Evolutionary conservation across 2,797 vertebrate species (phyloP).

Genomic region (Sebastes vulpes): DNA sequence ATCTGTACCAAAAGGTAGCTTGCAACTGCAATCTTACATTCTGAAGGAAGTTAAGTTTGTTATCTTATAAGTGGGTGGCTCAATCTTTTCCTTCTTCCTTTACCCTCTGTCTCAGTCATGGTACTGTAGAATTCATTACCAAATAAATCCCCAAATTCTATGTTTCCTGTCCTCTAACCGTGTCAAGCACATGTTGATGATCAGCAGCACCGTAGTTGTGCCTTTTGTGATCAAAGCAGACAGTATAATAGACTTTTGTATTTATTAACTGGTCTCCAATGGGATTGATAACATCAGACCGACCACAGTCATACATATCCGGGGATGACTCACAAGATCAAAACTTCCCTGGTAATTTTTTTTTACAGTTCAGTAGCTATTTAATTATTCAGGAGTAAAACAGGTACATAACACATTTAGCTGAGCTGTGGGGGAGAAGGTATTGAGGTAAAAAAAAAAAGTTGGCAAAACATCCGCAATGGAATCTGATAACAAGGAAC

Average conservation of each 20-base stretch:
- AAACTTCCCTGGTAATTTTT: background rate
- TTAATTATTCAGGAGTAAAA: background rate
- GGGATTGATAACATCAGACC: background rate
- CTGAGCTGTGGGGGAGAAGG: background rate
- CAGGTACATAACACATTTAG: background rate
- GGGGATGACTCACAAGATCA: conserved; percentile 8
- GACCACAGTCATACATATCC: background rate
- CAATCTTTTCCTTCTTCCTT: background rate
- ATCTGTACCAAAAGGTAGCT: too few species aligned
- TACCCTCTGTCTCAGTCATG: background rate
- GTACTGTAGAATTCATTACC: background rate
- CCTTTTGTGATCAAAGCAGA: background rate
- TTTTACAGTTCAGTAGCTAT: background rate
- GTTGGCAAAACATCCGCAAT: background rate
- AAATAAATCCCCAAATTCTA: background rate
- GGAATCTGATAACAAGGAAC: background rate
- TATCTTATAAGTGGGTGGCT: background rate
- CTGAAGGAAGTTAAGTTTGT: background rate
- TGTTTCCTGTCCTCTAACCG: background rate
- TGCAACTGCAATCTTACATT: background rate
- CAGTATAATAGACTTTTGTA: background rate
- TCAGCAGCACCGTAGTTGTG: background rate
- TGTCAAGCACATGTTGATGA: background rate
- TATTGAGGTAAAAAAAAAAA: conserved; percentile 12
- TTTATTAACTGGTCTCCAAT: background rate